phyloP scores from a whole-genome alignment of 2,888 invertebrate genomes.

The Pseudeuparius sepicola region DNA sequence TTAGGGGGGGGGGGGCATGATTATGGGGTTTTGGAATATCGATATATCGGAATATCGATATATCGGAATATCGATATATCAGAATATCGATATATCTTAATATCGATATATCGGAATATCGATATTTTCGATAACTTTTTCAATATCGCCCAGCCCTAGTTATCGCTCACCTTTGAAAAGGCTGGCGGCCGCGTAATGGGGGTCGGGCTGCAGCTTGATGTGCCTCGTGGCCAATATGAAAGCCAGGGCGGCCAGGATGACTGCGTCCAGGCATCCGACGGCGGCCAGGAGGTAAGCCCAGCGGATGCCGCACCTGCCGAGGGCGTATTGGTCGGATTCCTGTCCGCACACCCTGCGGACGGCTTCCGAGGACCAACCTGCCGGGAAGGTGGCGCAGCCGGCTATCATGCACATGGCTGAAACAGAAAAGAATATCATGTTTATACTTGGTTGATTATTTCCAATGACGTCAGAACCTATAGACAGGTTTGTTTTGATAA shows the following conservation, averaged over 20 bases:
- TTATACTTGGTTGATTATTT: too few species aligned
- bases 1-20: too few species aligned
- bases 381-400: conserved; percentile 81
- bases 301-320: conserved; percentile 79
- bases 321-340: conserved; percentile 63
- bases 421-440: conserved; percentile 30
- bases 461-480: too few species aligned
- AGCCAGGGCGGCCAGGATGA: conserved; percentile 78
- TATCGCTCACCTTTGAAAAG: conserved; percentile 37
- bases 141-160: too few species aligned
- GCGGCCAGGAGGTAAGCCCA: conserved; percentile 92
- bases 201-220: conserved; percentile 74
- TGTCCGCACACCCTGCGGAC: conserved; percentile 77
- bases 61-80: too few species aligned
- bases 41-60: too few species aligned
- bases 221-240: conserved; percentile 89
- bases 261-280: conserved; percentile 78
- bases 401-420: conserved; percentile 78
- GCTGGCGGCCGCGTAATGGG: conserved; percentile 56
- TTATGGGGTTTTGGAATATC: too few species aligned
- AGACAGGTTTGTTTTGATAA: too few species aligned
- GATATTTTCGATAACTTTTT: too few species aligned
- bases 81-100: too few species aligned
- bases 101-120: too few species aligned
- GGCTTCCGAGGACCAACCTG: conserved; percentile 78